Conservation (phyloP, 2,113 vertebrate species). For the Aramus guarauna region DNA sequence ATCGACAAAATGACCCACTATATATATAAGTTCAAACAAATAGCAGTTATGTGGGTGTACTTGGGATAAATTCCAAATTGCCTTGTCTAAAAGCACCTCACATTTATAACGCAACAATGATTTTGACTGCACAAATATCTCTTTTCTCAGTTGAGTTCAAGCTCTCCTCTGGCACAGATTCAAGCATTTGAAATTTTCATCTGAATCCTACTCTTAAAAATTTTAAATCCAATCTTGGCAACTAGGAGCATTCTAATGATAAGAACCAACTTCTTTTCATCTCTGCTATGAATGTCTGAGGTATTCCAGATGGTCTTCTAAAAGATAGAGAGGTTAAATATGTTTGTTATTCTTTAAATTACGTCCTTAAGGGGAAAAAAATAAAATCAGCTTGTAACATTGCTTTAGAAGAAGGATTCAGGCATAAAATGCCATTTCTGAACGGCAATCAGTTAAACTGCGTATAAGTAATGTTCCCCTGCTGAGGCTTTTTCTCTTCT, state of each 20-base stretch:
- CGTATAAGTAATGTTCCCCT: neutral
- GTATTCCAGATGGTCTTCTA: neutral
- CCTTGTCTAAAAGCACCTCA: neutral
- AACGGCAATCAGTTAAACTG: neutral
- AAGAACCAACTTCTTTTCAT: neutral
- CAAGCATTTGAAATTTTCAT: neutral
- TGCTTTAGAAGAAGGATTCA: neutral
- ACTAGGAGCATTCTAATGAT: neutral
- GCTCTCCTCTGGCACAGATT: neutral
- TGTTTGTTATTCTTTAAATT: neutral
- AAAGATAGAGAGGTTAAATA: neutral
- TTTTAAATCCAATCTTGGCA: neutral
- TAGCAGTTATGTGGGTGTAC: neutral
- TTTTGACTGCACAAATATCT: neutral
- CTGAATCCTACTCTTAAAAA: neutral
- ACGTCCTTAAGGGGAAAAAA: neutral
- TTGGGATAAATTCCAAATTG: neutral
- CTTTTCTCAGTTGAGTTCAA: neutral
- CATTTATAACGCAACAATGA: neutral
- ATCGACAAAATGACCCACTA: neutral
- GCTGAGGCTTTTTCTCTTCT: neutral
- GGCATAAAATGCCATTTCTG: neutral
- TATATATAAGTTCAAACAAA: neutral
- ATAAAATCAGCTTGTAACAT: neutral
- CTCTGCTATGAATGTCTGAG: neutral